Evolutionary conservation across 1,140 invertebrate species (phyloP), one percentile per base, ranked within the genome.

Genomic region (Polyergus mexicanus): DNA sequence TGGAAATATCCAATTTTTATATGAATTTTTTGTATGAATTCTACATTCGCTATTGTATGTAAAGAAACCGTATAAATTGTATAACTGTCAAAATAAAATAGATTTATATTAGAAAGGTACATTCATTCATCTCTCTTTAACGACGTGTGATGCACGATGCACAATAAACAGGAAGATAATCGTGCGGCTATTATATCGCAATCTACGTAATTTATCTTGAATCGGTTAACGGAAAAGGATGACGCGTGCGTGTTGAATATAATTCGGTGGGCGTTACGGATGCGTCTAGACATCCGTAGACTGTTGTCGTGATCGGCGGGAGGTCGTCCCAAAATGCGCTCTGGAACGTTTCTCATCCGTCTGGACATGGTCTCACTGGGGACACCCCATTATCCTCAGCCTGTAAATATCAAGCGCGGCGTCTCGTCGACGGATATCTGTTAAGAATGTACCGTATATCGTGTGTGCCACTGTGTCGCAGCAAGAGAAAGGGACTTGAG

Each of bases 361-460:
- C 66, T 44, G 78, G 85, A 86, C 85, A 83, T 19, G 68, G 44
- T 38, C 47, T 74, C 85, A 44, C 85, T 62, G 32, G 66, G 68
- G 80, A 41, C 41, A 84, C 35, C 68, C 78, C 32, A 86, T 86
- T 86, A 86, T 86, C 78, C 38, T 84, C 77, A 66, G 78, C 66
- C 68, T 58, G 74, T 86, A 86, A 86, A 86, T 69, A 86, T 86
- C 74, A 86, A 75, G 60, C 66, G 58, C 41, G 38, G 54, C 47
- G 47, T 84, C 76, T 72, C 80, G 58, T 28, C 65, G 66, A 72
- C 78, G 66, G 54, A 65, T 72, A 72, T 84, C 78, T 47, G 62
- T 86, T 84, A 86, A 51, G 51, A 68, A 81, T 83, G 38, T 56
- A 51, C 47, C 16, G 47, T 51, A 19, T 60, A 83, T 60, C 68